phyloP scores from a whole-genome alignment of 2,797 vertebrate genomes.

The Microctenopoma lineatum region DNA sequence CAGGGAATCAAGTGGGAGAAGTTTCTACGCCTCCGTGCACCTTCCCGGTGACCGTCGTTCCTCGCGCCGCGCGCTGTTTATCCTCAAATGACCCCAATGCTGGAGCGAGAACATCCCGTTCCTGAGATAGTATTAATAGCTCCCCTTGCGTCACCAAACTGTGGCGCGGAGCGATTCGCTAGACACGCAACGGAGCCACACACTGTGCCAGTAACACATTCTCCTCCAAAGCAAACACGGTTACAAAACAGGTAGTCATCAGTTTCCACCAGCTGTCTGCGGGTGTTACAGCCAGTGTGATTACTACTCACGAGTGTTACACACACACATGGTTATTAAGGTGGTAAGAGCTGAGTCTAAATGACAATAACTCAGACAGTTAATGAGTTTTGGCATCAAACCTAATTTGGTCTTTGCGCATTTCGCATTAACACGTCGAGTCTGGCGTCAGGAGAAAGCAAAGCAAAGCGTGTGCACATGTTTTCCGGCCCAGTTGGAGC shows the following conservation, averaged over 20 bases:
- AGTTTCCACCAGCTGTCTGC: slow-evolving; percentile 57
- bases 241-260: slow-evolving; percentile 78
- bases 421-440: slow-evolving; percentile 11
- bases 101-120: slow-evolving; percentile 85
- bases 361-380: slow-evolving; percentile 29
- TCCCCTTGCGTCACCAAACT: slow-evolving; percentile 84
- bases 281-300: slow-evolving; percentile 36
- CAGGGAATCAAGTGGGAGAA: background rate
- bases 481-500: background rate
- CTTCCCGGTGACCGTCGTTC: background rate
- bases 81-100: slow-evolving; percentile 84
- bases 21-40: slow-evolving; percentile 26
- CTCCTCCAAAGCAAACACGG: slow-evolving; percentile 68
- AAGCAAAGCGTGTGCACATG: no score
- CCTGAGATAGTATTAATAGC: slow-evolving; percentile 86
- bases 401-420: slow-evolving; percentile 6
- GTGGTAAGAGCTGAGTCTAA: slow-evolving; percentile 17
- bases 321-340: slow-evolving; percentile 57
- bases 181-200: slow-evolving; percentile 82
- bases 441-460: slow-evolving; percentile 4
- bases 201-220: slow-evolving; percentile 74
- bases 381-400: slow-evolving; percentile 15
- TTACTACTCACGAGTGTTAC: slow-evolving; percentile 48
- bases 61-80: slow-evolving; percentile 61
- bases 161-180: slow-evolving; percentile 76